A percentile compares a stretch with the other conserved stretches of the same genome.
phyloP scores from a whole-genome alignment of 2,113 vertebrate species.

The Pseudolaguvia tuberculata region DNA sequence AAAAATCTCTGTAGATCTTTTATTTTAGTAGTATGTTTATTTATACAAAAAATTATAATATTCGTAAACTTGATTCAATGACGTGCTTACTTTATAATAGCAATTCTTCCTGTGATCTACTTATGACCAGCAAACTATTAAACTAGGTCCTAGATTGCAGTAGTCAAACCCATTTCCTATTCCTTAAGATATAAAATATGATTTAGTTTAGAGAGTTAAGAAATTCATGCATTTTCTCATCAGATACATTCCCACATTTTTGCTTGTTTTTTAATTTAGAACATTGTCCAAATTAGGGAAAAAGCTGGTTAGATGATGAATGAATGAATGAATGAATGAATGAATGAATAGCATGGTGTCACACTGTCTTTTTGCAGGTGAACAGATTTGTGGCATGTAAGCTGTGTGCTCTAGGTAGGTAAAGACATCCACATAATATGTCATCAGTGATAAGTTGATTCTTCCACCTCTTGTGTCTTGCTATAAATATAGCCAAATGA shows the following conservation, averaged over 20 bases:
- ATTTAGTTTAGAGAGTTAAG: too few relatives aligned
- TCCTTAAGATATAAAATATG: too few relatives aligned
- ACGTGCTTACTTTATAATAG: not conserved
- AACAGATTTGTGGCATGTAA: slow-evolving; percentile 77
- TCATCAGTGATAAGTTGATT: not conserved
- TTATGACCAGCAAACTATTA: not conserved
- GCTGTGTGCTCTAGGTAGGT: slow-evolving; percentile 80
- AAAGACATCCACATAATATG: not conserved
- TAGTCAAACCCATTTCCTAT: too few relatives aligned
- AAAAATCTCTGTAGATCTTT: too few relatives aligned
- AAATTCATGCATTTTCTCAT: not conserved
- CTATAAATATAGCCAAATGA: not conserved
- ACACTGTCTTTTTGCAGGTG: slow-evolving; percentile 62
- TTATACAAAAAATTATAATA: too few relatives aligned
- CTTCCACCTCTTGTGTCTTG: not conserved
- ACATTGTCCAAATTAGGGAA: too few relatives aligned
- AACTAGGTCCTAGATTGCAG: too few relatives aligned
- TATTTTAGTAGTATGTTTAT: too few relatives aligned
- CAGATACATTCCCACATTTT: not conserved
- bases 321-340: too few relatives aligned
- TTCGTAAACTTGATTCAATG: too few relatives aligned
- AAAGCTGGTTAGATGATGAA: too few relatives aligned
- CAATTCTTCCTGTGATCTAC: not conserved
- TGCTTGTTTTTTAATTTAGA: not conserved
- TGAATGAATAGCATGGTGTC: not conserved